A percentile compares a stretch with the other conserved stretches of the same genome.
phyloP scores from a whole-genome alignment of 2,113 vertebrate species.

The Brachyhypopomus gauderio region DNA sequence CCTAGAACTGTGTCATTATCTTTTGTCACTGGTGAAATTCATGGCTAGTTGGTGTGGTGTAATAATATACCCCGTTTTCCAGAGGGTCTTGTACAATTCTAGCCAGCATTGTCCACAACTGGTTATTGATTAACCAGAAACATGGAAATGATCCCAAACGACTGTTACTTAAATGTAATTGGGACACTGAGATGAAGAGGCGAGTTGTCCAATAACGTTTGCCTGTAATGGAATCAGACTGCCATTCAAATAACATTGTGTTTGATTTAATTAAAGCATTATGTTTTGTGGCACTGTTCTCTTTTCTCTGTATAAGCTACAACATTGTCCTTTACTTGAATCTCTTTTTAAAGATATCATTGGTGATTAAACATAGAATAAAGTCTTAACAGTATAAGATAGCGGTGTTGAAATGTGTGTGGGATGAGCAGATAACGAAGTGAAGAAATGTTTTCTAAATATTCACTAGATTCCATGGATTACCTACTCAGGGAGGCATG shows the following conservation, averaged over 20 bases:
- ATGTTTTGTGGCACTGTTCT: constrained; percentile 49
- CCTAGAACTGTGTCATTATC: neutral
- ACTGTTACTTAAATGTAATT: constrained; percentile 61
- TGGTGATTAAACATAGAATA: neutral
- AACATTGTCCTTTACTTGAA: neutral
- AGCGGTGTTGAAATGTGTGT: constrained; percentile 35
- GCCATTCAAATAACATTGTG: constrained; percentile 72
- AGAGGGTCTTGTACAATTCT: constrained; percentile 2
- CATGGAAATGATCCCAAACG: constrained; percentile 1
- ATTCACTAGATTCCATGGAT: neutral
- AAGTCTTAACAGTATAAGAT: neutral
- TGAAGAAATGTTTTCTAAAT: constrained; percentile 20
- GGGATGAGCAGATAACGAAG: constrained; percentile 11
- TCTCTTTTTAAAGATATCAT: neutral
- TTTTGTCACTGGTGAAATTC: neutral
- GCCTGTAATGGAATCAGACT: constrained; percentile 74
- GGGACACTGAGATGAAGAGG: constrained; percentile 53
- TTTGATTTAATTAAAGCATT: constrained; percentile 73
- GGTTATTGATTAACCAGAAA: constrained; percentile 35
- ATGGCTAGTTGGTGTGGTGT: neutral
- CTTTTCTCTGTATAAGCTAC: neutral
- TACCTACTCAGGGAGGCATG: neutral
- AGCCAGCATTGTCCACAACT: neutral
- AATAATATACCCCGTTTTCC: neutral
- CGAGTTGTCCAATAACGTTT: constrained; percentile 74